These are phyloP conservation scores for Otus sunia DNA, from an alignment of 2,113 vertebrate species.

Conservation along the genomic window DNA sequence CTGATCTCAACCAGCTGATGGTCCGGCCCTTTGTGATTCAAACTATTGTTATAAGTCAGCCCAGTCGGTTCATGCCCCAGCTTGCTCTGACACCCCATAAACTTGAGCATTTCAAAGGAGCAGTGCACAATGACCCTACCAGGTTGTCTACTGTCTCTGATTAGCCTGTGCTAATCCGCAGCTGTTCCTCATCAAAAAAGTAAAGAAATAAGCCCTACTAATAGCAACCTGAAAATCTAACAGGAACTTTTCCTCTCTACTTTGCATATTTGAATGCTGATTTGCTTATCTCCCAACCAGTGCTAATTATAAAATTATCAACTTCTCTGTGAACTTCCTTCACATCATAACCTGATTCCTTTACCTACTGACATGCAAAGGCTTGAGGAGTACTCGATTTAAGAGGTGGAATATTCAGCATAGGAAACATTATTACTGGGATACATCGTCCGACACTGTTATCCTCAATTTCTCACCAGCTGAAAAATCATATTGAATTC, in stretches of 20 bases:
- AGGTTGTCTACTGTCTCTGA: constrained; percentile 17
- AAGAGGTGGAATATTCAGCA: background rate
- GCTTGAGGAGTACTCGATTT: constrained; percentile 28
- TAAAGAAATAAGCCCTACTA: background rate
- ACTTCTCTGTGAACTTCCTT: constrained; percentile 58
- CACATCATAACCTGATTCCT: constrained; percentile 22
- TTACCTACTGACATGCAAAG: constrained; percentile 27
- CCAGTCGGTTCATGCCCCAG: background rate
- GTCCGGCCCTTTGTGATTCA: background rate
- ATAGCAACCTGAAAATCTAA: background rate
- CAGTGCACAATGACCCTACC: background rate
- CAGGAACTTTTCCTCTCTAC: background rate
- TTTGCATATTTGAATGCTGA: background rate
- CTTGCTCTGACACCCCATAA: constrained; percentile 36
- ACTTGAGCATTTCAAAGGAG: constrained; percentile 30
- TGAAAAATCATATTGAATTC: background rate
- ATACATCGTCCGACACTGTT: background rate
- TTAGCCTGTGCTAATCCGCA: background rate
- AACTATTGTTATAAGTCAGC: background rate
- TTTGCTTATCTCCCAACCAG: constrained; percentile 32
- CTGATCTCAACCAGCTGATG: constrained; percentile 4
- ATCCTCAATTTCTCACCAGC: background rate
- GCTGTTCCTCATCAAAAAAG: constrained; percentile 25
- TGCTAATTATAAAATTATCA: constrained; percentile 25
- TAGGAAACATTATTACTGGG: background rate